Evolutionary conservation across 2,888 invertebrate genomes (phyloP), one percentile per base, ranked within the genome.

Genomic region (Erebia palarica): DNA sequence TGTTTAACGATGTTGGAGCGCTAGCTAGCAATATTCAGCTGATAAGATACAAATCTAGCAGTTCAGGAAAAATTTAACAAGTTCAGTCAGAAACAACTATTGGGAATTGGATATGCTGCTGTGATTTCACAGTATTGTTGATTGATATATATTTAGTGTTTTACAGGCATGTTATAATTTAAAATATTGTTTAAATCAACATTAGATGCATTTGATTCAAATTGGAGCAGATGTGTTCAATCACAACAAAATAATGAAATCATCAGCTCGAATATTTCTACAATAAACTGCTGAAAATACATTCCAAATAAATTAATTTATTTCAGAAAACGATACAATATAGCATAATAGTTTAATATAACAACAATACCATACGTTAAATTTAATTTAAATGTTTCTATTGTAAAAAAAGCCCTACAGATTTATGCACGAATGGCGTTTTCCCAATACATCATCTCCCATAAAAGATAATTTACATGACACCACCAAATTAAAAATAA

Each of bases 291-390:
- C 63, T 71, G 65, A 70, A 68, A 73, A 74, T 53, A 69, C 64
- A 70, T 74, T 75, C 73, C 75, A 76, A 76, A 86, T 90, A 90
- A 91, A 90, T 91, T 90, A 86, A 89, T 92, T 92, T 91, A 91
- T 91, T 90, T 88, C 87, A 88, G 87, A 91, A 91, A 92, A 92
- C 89, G 88, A 91, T 91, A 92, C 89, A 91, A 91, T 90, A 90
- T 89, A 91, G 92, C 92, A 84, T 90, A 89, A 87, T 87, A 89
- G 86, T 89, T 87, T 84, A 88, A 85, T 87, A 84, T 89, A 89
- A 90, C 86, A 92, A 91, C 88, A 90, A 88, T 89, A 90, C 87
- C 87, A 85, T 86, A 87, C 84, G 82, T 84, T 86, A 86, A 86
- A 73, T 79, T 82, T 82, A 80, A 74, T 79, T 81, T 79, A 79